Conservation (phyloP, 2,888 invertebrate species). For the Diplazon laetatorius region DNA sequence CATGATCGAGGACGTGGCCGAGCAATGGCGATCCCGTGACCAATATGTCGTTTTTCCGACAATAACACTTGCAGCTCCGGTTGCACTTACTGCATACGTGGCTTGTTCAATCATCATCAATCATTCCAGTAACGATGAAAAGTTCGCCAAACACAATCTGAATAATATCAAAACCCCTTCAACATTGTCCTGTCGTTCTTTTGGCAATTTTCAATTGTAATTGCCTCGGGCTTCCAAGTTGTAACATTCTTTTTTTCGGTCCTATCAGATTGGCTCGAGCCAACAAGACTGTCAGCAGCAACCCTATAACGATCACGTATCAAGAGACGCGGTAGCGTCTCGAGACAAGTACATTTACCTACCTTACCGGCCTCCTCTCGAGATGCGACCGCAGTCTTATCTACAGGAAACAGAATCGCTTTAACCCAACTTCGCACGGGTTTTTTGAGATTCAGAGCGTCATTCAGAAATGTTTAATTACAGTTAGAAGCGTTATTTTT, state of each 20-base stretch:
- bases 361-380: no score
- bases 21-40: constrained; percentile 37
- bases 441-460: no score
- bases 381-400: no score
- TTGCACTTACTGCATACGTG: constrained; percentile 15
- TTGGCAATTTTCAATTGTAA: constrained; percentile 13
- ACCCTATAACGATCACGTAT: constrained; percentile 20
- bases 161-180: constrained; percentile 28
- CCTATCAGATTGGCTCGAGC: neutral
- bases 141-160: constrained; percentile 39
- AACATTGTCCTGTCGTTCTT: constrained; percentile 26
- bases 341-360: no score
- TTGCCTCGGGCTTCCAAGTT: constrained; percentile 17
- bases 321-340: no score
- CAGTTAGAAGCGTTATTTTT: no score
- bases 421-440: no score
- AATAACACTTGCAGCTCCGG: constrained; percentile 29
- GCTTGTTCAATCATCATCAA: constrained; percentile 12
- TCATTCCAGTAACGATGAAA: constrained; percentile 30
- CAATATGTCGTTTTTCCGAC: constrained; percentile 26
- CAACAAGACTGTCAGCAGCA: constrained; percentile 16
- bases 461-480: no score
- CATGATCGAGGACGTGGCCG: constrained; percentile 49
- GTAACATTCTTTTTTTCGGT: neutral
- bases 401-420: no score